Base-by-base conservation (phyloP, 2,113 vertebrate species). In the Seriola dumerili region DNA sequence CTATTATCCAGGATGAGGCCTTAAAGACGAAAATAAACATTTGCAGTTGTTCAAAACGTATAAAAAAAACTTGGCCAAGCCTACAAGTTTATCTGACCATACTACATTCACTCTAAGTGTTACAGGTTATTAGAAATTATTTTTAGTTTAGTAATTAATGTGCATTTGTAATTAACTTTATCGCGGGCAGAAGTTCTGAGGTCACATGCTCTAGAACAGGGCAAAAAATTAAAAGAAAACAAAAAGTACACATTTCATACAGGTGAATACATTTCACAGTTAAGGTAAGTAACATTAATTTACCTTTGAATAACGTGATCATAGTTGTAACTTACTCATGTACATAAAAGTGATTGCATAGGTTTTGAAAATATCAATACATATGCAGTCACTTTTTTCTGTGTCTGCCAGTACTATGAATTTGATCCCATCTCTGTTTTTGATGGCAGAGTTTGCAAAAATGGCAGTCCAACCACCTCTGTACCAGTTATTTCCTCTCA, bases 401-500 rank as follows among this genome's bases (percentile, higher is more conserved):
- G 34, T 68, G 34, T 32, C 34, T 32, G 42, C 4, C 46, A n/a
- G 8, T 11, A 19, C 12, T 13, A 16, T 83, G 9, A 40, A 9
- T 61, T 7, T 48, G 3, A 32, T 50, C 4, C 16, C 29, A 23
- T 17, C 5, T 63, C 1, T 74, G 19, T 78, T 81, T 83, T 64
- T 11, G 19, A 13, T 1, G 16, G 25, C 55, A 34, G 36, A 57
- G 50, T 13, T 32, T 17, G 7, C 1, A 12, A 63, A 21, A 69
- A 77, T 80, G 87, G 36, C 68, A 12, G 42, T n/a, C 21, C 67
- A 23, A 10, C 72, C 63, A 12, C 69, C 13, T 54, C 16, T 2
- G 13, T 77, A 72, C 55, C 59, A 73, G 12, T 34, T 82, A 34
- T 67, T 89, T 63, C 44, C 55, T n/a, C 32, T 34, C 67, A 69